A percentile compares a stretch with the other conserved stretches of the same genome.
phyloP scores from a whole-genome alignment of 2,113 vertebrate genomes.

The Sorex araneus region DNA sequence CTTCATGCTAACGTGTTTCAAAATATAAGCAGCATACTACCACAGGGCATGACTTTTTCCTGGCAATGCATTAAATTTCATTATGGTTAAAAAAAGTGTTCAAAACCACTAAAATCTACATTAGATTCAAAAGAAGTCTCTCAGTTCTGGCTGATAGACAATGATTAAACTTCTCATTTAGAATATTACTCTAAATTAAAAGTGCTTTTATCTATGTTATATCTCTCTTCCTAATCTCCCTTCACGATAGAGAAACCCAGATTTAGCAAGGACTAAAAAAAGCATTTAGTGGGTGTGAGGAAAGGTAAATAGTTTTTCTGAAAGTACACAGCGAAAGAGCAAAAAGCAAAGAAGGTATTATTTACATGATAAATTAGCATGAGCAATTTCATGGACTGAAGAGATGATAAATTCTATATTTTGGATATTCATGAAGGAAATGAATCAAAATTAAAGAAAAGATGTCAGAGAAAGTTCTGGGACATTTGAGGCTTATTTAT shows the following conservation, averaged over 20 bases:
- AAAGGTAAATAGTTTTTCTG: background rate
- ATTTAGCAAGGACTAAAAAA: conserved; percentile 27
- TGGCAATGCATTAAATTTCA: conserved; percentile 79
- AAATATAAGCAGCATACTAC: conserved; percentile 79
- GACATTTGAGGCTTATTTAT: conserved; percentile 24
- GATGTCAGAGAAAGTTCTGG: background rate
- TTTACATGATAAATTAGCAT: background rate
- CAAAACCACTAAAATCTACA: conserved; percentile 62
- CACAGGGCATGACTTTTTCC: conserved; percentile 73
- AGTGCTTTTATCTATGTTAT: background rate
- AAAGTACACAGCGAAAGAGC: background rate
- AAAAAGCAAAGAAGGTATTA: background rate
- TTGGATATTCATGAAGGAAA: conserved; percentile 48
- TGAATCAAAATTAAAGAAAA: conserved; percentile 50
- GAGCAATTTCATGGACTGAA: conserved; percentile 22
- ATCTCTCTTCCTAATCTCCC: background rate
- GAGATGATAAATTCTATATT: background rate
- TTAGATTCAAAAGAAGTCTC: conserved; percentile 56
- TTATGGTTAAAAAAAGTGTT: conserved; percentile 79
- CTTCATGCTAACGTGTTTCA: conserved; percentile 76
- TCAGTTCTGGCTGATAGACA: conserved; percentile 8
- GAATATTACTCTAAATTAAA: conserved; percentile 55
- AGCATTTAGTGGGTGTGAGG: background rate
- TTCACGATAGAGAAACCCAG: background rate
- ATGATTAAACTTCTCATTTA: conserved; percentile 61